Conservation (phyloP, 1,140 invertebrate genomes). For the Cotesia typhae region DNA sequence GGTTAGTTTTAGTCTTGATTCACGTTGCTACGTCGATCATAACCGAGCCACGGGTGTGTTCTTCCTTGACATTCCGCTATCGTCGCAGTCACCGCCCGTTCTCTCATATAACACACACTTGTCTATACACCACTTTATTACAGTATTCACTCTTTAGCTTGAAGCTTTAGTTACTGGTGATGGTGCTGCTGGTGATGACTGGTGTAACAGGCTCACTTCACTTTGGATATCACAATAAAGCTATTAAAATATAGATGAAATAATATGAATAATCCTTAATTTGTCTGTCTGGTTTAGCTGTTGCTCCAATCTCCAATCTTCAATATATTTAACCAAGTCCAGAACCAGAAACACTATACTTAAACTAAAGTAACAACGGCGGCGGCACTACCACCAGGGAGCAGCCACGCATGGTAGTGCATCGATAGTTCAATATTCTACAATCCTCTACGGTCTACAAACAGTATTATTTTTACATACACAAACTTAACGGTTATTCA, state of each 20-base stretch:
- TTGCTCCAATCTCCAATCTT: too few relatives aligned
- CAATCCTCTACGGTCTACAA: neutral
- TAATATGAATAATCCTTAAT: too few relatives aligned
- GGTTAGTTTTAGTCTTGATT: neutral
- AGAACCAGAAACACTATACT: conserved; percentile 1
- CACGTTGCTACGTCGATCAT: conserved; percentile 6
- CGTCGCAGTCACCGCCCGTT: conserved; percentile 26
- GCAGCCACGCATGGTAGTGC: conserved; percentile 31
- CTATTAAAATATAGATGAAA: neutral
- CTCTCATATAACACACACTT: too few relatives aligned
- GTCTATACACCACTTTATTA: too few relatives aligned
- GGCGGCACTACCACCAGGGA: conserved; percentile 26
- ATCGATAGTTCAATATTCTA: conserved; percentile 28
- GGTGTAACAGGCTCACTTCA: conserved; percentile 15
- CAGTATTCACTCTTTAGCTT: conserved; percentile 13
- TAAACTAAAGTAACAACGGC: conserved; percentile 6
- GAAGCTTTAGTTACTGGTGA: neutral
- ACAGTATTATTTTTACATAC: neutral
- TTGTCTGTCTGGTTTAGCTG: too few relatives aligned
- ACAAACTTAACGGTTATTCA: neutral
- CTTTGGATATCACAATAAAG: conserved; percentile 17
- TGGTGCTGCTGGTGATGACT: conserved; percentile 5
- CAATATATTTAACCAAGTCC: too few relatives aligned
- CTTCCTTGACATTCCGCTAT: conserved; percentile 30
- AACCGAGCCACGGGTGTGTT: conserved; percentile 28